phyloP scores from a whole-genome alignment of 2,888 invertebrate genomes.

The Dryomyza anilis region DNA sequence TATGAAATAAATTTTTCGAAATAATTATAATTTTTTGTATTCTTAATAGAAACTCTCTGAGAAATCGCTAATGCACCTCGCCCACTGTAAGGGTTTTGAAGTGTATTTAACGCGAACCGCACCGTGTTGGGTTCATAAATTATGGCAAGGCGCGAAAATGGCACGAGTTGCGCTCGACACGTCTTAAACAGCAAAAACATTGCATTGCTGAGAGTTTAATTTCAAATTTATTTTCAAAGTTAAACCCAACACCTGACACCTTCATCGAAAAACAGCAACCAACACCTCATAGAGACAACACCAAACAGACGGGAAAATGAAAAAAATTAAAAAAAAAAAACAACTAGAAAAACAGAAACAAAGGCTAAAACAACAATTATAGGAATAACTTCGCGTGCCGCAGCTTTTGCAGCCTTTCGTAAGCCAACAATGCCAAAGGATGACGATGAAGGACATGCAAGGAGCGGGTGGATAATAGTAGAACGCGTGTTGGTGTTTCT shows the following conservation, averaged over 20 bases:
- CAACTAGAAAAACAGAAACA: background rate
- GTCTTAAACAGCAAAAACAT: conserved; percentile 3
- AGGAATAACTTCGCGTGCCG: background rate
- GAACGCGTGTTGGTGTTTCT: too few relatives aligned
- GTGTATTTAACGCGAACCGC: background rate
- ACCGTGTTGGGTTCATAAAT: conserved; percentile 8
- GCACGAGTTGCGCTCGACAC: background rate
- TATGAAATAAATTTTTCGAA: too few relatives aligned
- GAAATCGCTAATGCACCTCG: background rate
- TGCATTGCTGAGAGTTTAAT: conserved; percentile 5
- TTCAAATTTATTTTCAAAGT: background rate
- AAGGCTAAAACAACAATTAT: conserved; percentile 22
- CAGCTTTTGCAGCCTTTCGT: conserved; percentile 24
- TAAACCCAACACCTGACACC: conserved; percentile 39
- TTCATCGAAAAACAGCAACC: too few relatives aligned
- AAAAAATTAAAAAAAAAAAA: conserved; percentile 7
- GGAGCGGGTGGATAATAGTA: too few relatives aligned
- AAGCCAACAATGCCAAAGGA: conserved; percentile 41
- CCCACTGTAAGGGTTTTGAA: background rate
- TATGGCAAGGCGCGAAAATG: conserved; percentile 13
- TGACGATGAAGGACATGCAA: background rate
- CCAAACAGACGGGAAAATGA: conserved; percentile 36
- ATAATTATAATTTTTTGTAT: too few relatives aligned
- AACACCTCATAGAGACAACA: conserved; percentile 39
- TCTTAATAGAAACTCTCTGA: too few relatives aligned